Conservation (phyloP, 2,888 invertebrate species). For the Cantharis lateralis region DNA sequence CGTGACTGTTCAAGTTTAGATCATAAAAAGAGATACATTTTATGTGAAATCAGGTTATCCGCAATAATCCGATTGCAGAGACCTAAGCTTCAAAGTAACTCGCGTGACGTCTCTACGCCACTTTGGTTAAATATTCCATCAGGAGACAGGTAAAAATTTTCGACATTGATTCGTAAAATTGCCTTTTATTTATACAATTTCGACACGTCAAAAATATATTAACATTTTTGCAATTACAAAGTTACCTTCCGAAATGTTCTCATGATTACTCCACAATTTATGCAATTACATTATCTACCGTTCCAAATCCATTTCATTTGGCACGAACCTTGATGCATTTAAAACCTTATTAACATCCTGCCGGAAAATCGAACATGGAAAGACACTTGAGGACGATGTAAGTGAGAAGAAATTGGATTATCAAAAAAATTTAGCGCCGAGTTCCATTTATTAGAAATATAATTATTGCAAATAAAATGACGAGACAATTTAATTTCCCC, state of each 20-base stretch:
- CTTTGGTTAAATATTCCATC: not conserved
- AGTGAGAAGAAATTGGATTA: not conserved
- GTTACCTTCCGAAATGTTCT: not conserved
- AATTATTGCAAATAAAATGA: not conserved
- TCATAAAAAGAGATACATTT: slow-evolving; percentile 43
- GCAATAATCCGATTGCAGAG: slow-evolving; percentile 40
- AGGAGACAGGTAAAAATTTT: not conserved
- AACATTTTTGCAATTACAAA: not conserved
- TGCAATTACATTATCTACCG: not conserved
- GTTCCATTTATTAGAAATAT: not conserved
- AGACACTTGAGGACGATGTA: not conserved
- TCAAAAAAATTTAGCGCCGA: not conserved
- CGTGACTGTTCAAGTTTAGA: slow-evolving; percentile 41
- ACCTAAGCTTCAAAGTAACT: slow-evolving; percentile 31
- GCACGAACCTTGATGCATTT: not conserved
- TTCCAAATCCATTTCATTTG: not conserved
- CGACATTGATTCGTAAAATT: not conserved
- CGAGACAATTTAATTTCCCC: not conserved
- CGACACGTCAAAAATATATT: not conserved
- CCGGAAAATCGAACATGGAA: not conserved
- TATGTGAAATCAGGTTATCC: slow-evolving; percentile 38
- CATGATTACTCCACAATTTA: not conserved
- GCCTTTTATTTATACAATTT: not conserved
- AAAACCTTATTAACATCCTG: not conserved
- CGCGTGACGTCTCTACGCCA: slow-evolving; percentile 32